Evolutionary conservation across 1,140 invertebrate genomes (phyloP).

Genomic region (Drosophila malerkotliana): DNA sequence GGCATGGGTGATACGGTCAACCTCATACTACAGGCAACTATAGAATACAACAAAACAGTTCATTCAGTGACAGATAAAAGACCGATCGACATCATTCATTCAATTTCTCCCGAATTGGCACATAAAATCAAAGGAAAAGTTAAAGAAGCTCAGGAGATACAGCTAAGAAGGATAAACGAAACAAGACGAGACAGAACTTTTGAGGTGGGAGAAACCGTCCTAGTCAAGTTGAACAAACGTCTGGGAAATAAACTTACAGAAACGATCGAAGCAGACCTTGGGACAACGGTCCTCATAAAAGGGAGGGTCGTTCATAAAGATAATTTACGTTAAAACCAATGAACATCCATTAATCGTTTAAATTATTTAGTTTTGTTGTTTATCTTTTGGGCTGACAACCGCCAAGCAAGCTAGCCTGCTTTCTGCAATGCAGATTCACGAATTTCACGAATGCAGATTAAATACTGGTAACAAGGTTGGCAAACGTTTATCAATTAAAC

Average conservation of each 20-base stretch:
- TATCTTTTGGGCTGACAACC: too few relatives aligned
- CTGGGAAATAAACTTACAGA: slow-evolving; percentile 10
- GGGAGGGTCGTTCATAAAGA: slow-evolving; percentile 10
- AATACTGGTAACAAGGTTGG: too few relatives aligned
- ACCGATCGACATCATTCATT: slow-evolving; percentile 12
- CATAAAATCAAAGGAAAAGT: background rate
- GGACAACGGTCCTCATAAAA: background rate
- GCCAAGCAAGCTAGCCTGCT: background rate
- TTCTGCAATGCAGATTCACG: too few relatives aligned
- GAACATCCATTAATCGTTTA: background rate
- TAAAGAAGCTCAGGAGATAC: slow-evolving; percentile 10
- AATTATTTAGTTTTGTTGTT: slow-evolving; percentile 3
- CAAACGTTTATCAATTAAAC: too few relatives aligned
- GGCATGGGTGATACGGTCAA: slow-evolving; percentile 4
- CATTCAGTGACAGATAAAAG: slow-evolving; percentile 17
- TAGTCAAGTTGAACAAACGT: slow-evolving; percentile 7
- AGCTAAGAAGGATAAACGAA: background rate
- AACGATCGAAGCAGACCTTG: slow-evolving; percentile 15
- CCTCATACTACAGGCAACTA: slow-evolving; percentile 11
- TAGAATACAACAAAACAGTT: slow-evolving; percentile 12
- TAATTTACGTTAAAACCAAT: background rate
- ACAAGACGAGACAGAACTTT: slow-evolving; percentile 8
- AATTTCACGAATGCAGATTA: background rate
- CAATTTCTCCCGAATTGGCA: slow-evolving; percentile 8
- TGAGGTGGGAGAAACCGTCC: slow-evolving; percentile 8